phyloP scores from a whole-genome alignment of 2,113 vertebrate species.

The Larimichthys crocea region DNA sequence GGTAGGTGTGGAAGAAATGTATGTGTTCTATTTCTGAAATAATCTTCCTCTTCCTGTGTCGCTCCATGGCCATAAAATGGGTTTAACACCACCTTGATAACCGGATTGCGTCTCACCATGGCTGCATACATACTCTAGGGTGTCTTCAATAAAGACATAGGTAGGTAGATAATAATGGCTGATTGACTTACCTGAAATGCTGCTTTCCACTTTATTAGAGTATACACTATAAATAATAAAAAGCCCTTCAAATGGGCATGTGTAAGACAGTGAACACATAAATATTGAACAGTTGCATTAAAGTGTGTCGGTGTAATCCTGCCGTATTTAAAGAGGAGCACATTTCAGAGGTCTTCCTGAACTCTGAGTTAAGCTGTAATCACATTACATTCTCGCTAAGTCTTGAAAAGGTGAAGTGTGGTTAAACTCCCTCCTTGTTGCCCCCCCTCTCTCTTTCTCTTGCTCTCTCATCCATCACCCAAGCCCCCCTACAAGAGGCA shows the following conservation, averaged over 20 bases:
- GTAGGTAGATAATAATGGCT: not conserved
- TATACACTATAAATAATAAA: conserved; percentile 42
- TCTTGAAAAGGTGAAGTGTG: conserved; percentile 35
- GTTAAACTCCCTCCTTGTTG: conserved; percentile 20
- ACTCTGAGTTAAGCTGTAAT: conserved; percentile 40
- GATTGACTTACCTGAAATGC: conserved; percentile 7
- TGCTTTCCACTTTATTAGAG: conserved; percentile 22
- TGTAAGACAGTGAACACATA: not conserved
- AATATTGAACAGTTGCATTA: conserved; percentile 3
- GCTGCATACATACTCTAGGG: conserved; percentile 2
- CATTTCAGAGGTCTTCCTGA: conserved; percentile 16
- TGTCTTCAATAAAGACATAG: conserved; percentile 1
- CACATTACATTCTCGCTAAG: not conserved
- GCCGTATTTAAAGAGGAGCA: conserved; percentile 19
- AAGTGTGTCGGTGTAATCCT: conserved; percentile 31
- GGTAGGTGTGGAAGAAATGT: not conserved
- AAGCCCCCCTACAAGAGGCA: conserved; percentile 67
- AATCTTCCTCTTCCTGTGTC: not conserved
- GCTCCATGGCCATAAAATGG: conserved; percentile 16
- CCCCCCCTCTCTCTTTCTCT: not conserved
- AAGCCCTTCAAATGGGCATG: not conserved
- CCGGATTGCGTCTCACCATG: not conserved
- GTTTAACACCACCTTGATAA: conserved; percentile 8
- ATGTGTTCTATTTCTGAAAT: conserved; percentile 29
- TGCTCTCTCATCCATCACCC: conserved; percentile 1